A percentile compares a stretch with the other conserved stretches of the same genome.
These are phyloP conservation scores for Heliocidaris erythrogramma DNA, from an alignment of 35 echinoderm and acorn worm genomes.

Conservation along the genomic window DNA sequence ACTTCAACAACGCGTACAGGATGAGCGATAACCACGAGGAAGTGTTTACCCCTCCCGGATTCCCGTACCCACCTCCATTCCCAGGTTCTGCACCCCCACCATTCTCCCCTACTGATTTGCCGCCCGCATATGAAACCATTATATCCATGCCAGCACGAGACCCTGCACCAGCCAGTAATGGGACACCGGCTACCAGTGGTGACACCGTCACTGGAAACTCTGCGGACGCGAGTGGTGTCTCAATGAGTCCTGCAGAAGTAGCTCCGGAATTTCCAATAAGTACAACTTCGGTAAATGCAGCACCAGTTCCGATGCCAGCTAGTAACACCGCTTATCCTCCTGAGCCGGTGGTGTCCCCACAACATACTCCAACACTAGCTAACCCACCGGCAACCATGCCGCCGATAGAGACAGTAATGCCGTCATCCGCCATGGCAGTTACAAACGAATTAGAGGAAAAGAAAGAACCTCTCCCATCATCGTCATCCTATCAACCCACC, in stretches of 20 bases:
- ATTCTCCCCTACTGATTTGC: neutral
- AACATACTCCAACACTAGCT: neutral
- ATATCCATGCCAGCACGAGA: neutral
- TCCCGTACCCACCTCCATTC: neutral
- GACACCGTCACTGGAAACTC: neutral
- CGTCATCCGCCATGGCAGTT: neutral
- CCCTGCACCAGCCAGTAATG: neutral
- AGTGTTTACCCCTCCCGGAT: neutral
- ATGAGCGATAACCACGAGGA: neutral
- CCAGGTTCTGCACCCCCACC: neutral
- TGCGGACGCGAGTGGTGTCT: neutral
- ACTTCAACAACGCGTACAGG: constrained; percentile 9
- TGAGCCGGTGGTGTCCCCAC: neutral
- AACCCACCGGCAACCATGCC: neutral
- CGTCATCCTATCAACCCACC: neutral
- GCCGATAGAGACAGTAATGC: neutral
- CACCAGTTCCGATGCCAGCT: neutral
- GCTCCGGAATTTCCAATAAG: neutral
- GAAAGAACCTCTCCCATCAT: neutral
- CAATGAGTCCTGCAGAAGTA: neutral
- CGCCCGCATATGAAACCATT: constrained; percentile 10
- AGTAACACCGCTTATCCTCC: neutral
- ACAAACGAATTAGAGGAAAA: neutral
- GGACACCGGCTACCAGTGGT: neutral
- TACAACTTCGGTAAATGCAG: neutral